phyloP scores from a whole-genome alignment of 2,113 vertebrate species.

The Apaloderma vittatum region DNA sequence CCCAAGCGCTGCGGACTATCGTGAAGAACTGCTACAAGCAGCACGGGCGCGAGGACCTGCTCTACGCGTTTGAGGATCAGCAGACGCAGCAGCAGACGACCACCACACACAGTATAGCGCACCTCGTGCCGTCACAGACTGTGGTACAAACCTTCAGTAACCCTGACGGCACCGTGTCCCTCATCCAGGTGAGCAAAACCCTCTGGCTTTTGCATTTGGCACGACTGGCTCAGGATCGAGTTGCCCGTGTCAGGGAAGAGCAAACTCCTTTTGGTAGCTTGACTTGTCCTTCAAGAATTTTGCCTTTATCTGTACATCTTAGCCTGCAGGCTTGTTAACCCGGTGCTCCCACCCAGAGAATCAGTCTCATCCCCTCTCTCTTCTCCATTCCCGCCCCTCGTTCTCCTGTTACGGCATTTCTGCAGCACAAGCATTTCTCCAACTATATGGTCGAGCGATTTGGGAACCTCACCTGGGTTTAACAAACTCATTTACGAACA shows the following conservation, averaged over 20 bases:
- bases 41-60: conserved; percentile 94
- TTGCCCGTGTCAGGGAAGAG: rapidly evolving
- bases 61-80: conserved; percentile 97
- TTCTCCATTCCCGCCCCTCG: not conserved
- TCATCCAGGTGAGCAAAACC: conserved; percentile 90
- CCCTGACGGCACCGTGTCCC: conserved; percentile 96
- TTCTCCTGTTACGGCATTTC: not conserved
- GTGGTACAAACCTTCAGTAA: conserved; percentile 99
- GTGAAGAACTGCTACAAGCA: conserved; percentile 99
- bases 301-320: not conserved
- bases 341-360: not conserved
- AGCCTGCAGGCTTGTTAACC: not conserved
- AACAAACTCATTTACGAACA: rapidly evolving
- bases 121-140: conserved; percentile 95
- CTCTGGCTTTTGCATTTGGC: rapidly evolving
- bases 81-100: conserved; percentile 87
- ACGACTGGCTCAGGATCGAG: rapidly evolving
- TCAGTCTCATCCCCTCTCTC: not conserved
- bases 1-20: conserved; percentile 94
- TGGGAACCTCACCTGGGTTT: not conserved
- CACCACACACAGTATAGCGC: conserved; percentile 92
- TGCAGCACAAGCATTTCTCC: not conserved
- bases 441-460: rapidly evolving
- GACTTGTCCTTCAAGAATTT: not conserved
- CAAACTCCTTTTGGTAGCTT: not conserved